A percentile compares a stretch with the other conserved stretches of the same genome.
Conservation (phyloP, 2,113 vertebrate species). For the Orientallactaga bullata region DNA sequence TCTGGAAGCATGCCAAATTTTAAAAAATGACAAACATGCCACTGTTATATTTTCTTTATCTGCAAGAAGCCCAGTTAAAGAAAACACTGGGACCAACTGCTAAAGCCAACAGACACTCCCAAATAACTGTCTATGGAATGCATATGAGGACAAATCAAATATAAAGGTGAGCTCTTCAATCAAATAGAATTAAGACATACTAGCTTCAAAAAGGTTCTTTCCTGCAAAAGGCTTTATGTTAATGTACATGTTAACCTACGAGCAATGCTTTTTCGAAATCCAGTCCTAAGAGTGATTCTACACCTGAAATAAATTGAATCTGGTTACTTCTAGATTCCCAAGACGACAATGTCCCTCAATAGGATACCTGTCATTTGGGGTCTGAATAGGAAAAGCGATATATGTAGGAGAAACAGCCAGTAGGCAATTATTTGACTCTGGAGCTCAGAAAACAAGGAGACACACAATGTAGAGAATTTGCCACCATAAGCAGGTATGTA, state of each 20-base stretch:
- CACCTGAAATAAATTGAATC: background rate
- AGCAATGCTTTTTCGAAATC: background rate
- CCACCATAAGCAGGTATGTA: too few relatives aligned
- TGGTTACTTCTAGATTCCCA: background rate
- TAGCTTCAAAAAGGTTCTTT: background rate
- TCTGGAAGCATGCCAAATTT: constrained; percentile 40
- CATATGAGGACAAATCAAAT: background rate
- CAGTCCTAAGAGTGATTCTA: background rate
- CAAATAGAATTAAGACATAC: background rate
- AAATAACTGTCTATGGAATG: background rate
- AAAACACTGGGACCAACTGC: background rate
- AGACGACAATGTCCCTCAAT: background rate
- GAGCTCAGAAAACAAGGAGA: background rate
- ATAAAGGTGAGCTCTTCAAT: background rate
- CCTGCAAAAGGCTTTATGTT: background rate
- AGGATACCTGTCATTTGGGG: background rate
- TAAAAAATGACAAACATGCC: constrained; percentile 5
- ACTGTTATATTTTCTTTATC: background rate
- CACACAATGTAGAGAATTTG: background rate
- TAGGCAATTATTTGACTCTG: background rate
- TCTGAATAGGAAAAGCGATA: background rate
- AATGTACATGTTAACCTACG: background rate
- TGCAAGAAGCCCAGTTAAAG: constrained; percentile 9
- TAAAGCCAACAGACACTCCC: background rate
- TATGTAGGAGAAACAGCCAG: background rate